These are phyloP conservation scores for Dynastes maya DNA, from an alignment of 2,888 invertebrate species.

Conservation along the genomic window DNA sequence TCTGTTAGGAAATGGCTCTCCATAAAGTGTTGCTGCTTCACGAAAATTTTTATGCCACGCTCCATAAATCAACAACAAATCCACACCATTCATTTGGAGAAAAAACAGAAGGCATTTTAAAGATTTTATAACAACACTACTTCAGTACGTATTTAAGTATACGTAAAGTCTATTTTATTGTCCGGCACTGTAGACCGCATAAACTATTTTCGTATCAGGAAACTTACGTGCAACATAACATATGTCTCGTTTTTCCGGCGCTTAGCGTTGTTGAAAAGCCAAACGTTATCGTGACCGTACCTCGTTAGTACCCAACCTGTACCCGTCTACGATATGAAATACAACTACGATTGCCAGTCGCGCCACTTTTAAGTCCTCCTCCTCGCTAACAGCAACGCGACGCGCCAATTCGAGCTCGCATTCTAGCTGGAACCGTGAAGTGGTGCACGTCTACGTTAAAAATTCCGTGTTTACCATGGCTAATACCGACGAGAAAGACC, in stretches of 20 bases:
- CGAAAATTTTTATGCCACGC: too few species aligned
- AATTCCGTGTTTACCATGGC: not conserved
- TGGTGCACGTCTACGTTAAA: constrained; percentile 6
- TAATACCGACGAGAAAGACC: not conserved
- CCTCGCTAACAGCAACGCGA: not conserved
- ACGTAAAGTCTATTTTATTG: too few species aligned
- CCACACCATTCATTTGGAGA: too few species aligned
- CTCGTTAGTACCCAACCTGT: constrained; percentile 8
- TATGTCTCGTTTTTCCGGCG: constrained; percentile 5
- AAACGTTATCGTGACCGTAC: constrained; percentile 5
- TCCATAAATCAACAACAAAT: too few species aligned
- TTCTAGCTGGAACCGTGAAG: not conserved
- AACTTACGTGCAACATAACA: not conserved
- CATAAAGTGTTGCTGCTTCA: too few species aligned
- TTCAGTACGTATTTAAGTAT: too few species aligned
- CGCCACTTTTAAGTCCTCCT: constrained; percentile 8
- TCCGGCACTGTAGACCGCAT: not conserved
- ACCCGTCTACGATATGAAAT: constrained; percentile 3
- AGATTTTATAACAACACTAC: too few species aligned
- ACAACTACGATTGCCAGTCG: constrained; percentile 4
- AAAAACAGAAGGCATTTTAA: too few species aligned
- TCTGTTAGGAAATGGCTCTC: too few species aligned
- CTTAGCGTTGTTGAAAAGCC: not conserved
- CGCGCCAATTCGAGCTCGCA: not conserved
- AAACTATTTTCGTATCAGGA: not conserved